Conservation (phyloP, 2,888 invertebrate species). For the Cartodere bifasciata region DNA sequence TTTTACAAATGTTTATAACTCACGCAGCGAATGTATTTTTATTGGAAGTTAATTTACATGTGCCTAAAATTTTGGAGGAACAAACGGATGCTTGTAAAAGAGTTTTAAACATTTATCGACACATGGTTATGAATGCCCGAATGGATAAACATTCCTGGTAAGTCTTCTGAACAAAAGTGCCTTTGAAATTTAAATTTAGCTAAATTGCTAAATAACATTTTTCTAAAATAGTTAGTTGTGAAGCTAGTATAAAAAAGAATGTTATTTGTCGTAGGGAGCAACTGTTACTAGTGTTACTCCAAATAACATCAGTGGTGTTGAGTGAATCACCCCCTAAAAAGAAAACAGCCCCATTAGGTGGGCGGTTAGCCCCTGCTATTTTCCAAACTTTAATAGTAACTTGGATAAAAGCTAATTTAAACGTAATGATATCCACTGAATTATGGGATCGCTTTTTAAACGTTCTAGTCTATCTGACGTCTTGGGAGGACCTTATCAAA, state of each 20-base stretch:
- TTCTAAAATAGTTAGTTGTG: too few relatives aligned
- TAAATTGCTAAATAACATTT: too few relatives aligned
- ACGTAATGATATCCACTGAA: conserved; percentile 77
- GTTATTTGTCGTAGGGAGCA: conserved; percentile 56
- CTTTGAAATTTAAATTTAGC: neutral
- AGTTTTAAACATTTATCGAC: conserved; percentile 89
- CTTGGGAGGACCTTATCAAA: conserved; percentile 87
- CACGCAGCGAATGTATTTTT: conserved; percentile 93
- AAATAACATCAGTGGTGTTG: conserved; percentile 82
- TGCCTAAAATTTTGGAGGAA: conserved; percentile 67
- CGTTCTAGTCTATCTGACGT: conserved; percentile 76
- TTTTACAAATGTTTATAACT: conserved; percentile 80
- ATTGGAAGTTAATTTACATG: conserved; percentile 48
- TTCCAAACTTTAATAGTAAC: conserved; percentile 93
- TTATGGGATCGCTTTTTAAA: conserved; percentile 90
- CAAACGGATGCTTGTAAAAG: conserved; percentile 94
- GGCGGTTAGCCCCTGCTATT: conserved; percentile 72
- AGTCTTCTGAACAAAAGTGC: conserved; percentile 19
- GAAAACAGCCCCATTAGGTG: conserved; percentile 63
- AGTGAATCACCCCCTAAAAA: conserved; percentile 65
- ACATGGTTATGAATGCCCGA: conserved; percentile 92
- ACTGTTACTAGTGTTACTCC: conserved; percentile 69
- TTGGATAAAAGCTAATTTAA: conserved; percentile 95
- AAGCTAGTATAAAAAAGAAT: conserved; percentile 1
- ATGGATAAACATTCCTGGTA: conserved; percentile 90